These are phyloP conservation scores for Delichon dasypus DNA, from an alignment of 2,797 vertebrate genomes.

Conservation along the genomic window DNA sequence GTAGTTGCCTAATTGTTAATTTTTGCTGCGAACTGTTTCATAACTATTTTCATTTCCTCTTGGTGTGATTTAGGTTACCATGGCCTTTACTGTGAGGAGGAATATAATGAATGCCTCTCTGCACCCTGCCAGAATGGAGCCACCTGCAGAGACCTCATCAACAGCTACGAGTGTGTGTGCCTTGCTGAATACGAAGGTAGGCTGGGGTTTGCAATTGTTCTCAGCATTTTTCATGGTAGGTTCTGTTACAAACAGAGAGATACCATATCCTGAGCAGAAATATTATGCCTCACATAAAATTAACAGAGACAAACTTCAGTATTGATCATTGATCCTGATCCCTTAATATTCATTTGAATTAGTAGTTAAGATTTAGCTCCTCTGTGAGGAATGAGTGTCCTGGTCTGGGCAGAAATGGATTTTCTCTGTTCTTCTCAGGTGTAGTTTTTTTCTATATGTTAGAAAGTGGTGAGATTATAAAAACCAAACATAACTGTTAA, in stretches of 20 bases:
- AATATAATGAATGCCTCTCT: constrained; percentile 95
- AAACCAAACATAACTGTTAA: not conserved
- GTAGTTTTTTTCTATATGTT: not conserved
- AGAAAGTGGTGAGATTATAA: not conserved
- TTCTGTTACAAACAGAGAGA: not conserved
- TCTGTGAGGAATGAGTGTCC: not conserved
- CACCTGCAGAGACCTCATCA: constrained; percentile 91
- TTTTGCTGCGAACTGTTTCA: not conserved
- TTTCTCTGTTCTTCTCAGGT: not conserved
- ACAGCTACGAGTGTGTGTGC: constrained; percentile 91
- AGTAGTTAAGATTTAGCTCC: not conserved
- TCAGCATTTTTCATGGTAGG: not conserved
- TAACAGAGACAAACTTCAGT: not conserved
- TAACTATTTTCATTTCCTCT: not conserved
- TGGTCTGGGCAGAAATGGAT: not conserved
- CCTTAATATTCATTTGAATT: not conserved
- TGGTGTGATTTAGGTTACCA: constrained; percentile 86
- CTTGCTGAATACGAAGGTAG: constrained; percentile 92
- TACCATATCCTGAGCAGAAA: not conserved
- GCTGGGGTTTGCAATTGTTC: not conserved
- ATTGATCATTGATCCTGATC: not conserved
- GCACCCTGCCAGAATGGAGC: constrained; percentile 93
- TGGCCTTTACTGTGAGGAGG: constrained; percentile 96
- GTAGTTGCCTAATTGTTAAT: not conserved
- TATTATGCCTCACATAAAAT: not conserved